Evolutionary conservation across 2,888 invertebrate genomes (phyloP).

Genomic region (Crocallis elinguaria): DNA sequence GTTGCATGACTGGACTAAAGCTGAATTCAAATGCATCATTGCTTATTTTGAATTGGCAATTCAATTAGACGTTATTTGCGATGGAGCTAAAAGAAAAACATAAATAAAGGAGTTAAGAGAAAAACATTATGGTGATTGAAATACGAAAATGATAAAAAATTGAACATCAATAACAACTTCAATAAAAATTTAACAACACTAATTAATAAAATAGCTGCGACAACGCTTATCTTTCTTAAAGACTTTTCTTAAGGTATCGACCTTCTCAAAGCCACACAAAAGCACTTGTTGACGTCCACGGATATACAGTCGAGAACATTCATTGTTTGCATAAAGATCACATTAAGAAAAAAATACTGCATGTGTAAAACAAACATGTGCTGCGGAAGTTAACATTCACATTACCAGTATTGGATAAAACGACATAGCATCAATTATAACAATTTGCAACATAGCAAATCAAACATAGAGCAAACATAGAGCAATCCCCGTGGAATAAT

Average conservation of each 20-base stretch:
- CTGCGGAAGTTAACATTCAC: background rate
- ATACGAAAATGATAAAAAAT: too few relatives aligned
- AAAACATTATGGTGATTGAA: background rate
- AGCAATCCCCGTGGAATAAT: too few relatives aligned
- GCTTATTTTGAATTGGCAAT: background rate
- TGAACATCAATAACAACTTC: too few relatives aligned
- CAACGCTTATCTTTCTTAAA: constrained; percentile 5
- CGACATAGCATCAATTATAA: background rate
- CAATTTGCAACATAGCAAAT: background rate
- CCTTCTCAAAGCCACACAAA: constrained; percentile 11
- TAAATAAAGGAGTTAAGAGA: background rate
- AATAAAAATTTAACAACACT: too few relatives aligned
- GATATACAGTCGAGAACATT: constrained; percentile 5
- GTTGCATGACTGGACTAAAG: constrained; percentile 15
- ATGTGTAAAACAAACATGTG: constrained; percentile 3
- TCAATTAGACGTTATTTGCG: background rate
- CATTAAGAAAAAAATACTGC: constrained; percentile 1
- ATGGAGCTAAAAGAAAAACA: background rate
- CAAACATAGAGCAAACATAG: too few relatives aligned
- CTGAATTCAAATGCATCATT: constrained; percentile 11
- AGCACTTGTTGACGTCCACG: constrained; percentile 7
- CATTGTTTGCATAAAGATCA: constrained; percentile 9
- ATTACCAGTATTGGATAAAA: background rate
- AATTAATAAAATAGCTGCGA: background rate
- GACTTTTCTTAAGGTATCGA: background rate